Percentiles rank a stretch among this genome's conserved stretches.
phyloP scores from a whole-genome alignment of 1,140 invertebrate genomes.

The Fopius arisanus region DNA sequence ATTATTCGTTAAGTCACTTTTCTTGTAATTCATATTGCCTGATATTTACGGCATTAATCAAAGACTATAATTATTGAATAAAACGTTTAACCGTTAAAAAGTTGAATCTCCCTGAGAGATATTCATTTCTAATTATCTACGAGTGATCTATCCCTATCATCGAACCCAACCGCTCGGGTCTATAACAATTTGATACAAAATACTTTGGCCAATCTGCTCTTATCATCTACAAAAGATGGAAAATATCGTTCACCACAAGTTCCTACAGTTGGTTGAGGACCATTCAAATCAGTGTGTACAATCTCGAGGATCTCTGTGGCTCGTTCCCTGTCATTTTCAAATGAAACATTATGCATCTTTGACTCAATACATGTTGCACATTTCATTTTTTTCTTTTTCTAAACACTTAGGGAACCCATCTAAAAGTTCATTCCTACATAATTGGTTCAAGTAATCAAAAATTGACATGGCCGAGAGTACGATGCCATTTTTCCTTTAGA shows the following conservation, averaged over 20 bases:
- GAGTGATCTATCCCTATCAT: no score
- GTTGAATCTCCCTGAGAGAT: constrained; percentile 33
- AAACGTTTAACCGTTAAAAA: no score
- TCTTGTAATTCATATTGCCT: no score
- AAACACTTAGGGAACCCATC: constrained; percentile 23
- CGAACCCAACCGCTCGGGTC: no score
- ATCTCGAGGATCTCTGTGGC: constrained; percentile 32
- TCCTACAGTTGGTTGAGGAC: constrained; percentile 23
- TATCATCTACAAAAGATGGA: constrained; percentile 34
- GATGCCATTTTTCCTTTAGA: constrained; percentile 34
- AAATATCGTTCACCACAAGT: constrained; percentile 31
- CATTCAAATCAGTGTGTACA: constrained; percentile 32
- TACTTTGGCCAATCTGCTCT: constrained; percentile 32
- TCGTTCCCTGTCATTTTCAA: constrained; percentile 26
- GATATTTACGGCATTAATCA: no score
- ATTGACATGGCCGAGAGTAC: constrained; percentile 35
- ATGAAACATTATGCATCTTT: constrained; percentile 37
- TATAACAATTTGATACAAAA: constrained; percentile 32
- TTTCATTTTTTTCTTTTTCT: constrained; percentile 24
- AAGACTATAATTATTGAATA: no score
- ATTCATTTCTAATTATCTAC: no score
- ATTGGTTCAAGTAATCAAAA: constrained; percentile 32
- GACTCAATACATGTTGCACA: constrained; percentile 30
- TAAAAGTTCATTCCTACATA: constrained; percentile 28
- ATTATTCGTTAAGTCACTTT: no score